phyloP scores from a whole-genome alignment of 2,113 vertebrate species.

The Dipodomys ordii region DNA sequence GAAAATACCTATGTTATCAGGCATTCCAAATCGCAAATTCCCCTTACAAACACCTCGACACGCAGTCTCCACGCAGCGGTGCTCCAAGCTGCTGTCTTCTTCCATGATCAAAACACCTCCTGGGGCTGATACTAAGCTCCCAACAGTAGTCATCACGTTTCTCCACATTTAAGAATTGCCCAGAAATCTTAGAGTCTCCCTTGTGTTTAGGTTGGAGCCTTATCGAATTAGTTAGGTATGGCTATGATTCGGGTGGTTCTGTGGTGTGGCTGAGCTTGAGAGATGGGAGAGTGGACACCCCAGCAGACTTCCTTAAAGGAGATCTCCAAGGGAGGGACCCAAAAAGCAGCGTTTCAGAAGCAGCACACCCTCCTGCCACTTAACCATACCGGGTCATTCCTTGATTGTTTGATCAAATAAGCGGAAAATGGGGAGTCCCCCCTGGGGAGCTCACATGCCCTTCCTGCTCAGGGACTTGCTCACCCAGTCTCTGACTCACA shows the following conservation, averaged over 20 bases:
- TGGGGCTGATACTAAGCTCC: neutral
- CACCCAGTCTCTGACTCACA: fast-evolving
- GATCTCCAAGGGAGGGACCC: fast-evolving
- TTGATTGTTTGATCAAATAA: neutral
- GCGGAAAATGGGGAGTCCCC: neutral
- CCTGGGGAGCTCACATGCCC: fast-evolving
- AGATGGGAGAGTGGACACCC: fast-evolving
- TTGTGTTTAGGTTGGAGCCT: fast-evolving
- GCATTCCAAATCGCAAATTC: neutral
- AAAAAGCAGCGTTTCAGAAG: neutral
- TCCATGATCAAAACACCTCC: neutral
- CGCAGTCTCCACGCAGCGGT: neutral
- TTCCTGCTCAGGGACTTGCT: fast-evolving
- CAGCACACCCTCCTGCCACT: fast-evolving
- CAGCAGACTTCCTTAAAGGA: neutral
- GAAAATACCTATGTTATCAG: neutral
- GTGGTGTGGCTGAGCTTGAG: neutral
- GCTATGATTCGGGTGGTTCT: too few relatives aligned
- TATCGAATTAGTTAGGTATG: fast-evolving
- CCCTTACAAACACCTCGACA: neutral
- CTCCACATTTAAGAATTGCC: neutral
- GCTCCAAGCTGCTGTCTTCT: neutral
- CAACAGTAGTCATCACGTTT: neutral
- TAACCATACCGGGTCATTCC: neutral
- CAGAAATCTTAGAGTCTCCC: too few relatives aligned